These are phyloP conservation scores for Sebastes itinus DNA, from an alignment of 2,797 vertebrate genomes.

Conservation along the genomic window DNA sequence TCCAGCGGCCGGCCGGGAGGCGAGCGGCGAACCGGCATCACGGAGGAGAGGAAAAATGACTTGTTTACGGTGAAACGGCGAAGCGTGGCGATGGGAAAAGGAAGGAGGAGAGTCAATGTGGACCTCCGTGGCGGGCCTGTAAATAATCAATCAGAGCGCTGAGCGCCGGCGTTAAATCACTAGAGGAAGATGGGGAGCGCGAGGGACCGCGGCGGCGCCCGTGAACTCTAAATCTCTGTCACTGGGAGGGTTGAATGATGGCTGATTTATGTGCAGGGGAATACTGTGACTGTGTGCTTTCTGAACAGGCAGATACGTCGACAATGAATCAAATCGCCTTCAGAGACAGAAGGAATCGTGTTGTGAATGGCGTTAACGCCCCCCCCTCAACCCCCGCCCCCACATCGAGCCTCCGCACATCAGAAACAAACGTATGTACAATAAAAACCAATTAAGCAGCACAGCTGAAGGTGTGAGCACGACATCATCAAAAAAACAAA, in stretches of 20 bases:
- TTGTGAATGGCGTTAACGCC: conserved; percentile 3
- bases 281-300: neutral
- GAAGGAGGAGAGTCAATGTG: conserved; percentile 7
- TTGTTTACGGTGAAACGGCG: conserved; percentile 44
- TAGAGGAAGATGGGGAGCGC: conserved; percentile 25
- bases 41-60: conserved; percentile 14
- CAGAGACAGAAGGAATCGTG: neutral
- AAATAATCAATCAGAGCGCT: conserved; percentile 62
- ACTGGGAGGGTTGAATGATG: conserved; percentile 31
- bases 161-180: conserved; percentile 53
- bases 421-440: conserved; percentile 12
- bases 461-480: neutral
- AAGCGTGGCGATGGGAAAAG: conserved; percentile 8
- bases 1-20: neutral
- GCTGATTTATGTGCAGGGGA: conserved; percentile 41
- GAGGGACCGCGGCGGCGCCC: neutral
- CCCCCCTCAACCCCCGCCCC: neutral
- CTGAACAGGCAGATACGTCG: conserved; percentile 13
- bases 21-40: neutral
- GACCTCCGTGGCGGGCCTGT: conserved; percentile 41
- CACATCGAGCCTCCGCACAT: neutral
- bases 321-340: conserved; percentile 39
- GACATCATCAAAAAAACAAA: neutral
- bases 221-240: conserved; percentile 56
- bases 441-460: conserved; percentile 3